Evolutionary conservation across 2,797 vertebrate genomes (phyloP), one percentile per base, ranked within the genome.

Genomic region (Cryptoblepharus egeriae): DNA sequence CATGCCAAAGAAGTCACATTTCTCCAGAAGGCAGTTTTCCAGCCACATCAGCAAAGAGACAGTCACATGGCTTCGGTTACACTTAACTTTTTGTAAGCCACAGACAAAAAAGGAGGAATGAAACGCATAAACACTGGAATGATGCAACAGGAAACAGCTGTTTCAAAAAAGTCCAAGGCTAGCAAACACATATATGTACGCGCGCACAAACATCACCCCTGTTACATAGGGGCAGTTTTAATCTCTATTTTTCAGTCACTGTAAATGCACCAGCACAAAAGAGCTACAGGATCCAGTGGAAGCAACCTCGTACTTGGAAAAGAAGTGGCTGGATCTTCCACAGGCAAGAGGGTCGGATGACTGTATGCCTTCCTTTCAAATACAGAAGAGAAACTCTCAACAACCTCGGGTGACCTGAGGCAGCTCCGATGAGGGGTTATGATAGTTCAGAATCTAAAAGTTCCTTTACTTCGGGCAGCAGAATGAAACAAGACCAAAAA

Each of bases 1-100:
- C 89, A 87, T 86, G 89, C 88, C 92, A 93, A 90, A 93, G 92
- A 93, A 94, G 85, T 79, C 79, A 82, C 26, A 0, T 74, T 90
- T 86, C 79, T 84, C 84, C 30, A 75, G 9, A 82, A 91, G 52
- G 0, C 88, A 89, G 75, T 90, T 84, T 93, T 93, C 90, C 70
- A 9, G 90, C 91, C 92, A 95, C 91, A 95, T 94, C 93, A 94
- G 94, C 93, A 95, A 94, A 75, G 77, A 80, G 49, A 85, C 12
- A 64, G 87, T 93, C 94, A 95, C 90, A 93, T 95, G 96, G 84
- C 92, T 94, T 90, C 90, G 89, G 94, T 96, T 94, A 90, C 87
- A 92, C 18, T 58, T 37, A 9, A 5, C 71, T 42, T 4, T 57
- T 81, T 74, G 93, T 93, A 92, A 52, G 49, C 88, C 79, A 79